Conservation (phyloP, 2,113 vertebrate genomes). For the Hippocampus comes region DNA sequence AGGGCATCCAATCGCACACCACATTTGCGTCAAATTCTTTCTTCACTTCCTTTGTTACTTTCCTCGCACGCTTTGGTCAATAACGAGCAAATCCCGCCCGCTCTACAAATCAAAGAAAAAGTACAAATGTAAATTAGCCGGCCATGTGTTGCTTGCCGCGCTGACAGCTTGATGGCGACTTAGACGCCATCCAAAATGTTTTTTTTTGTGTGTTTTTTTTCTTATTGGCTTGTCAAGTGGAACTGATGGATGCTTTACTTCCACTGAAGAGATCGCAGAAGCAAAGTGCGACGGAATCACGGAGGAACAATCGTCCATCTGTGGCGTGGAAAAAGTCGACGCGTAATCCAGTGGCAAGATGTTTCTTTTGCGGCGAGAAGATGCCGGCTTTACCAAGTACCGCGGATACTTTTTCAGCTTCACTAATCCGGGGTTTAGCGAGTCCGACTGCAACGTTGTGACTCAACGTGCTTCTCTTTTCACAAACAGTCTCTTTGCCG, state of each 20-base stretch:
- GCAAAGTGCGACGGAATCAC: background rate
- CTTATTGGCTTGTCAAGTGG: conserved; percentile 33
- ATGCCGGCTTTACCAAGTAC: conserved; percentile 57
- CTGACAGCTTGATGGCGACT: conserved; percentile 43
- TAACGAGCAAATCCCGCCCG: background rate
- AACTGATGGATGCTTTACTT: conserved; percentile 28
- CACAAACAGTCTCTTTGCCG: conserved; percentile 16
- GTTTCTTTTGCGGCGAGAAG: conserved; percentile 69
- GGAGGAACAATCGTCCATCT: conserved; percentile 58
- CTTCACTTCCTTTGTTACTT: background rate
- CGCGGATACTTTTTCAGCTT: conserved; percentile 49
- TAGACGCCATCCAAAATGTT: conserved; percentile 39
- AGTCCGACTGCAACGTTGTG: conserved; percentile 47
- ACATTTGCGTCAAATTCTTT: background rate
- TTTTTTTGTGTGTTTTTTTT: background rate
- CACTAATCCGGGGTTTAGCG: conserved; percentile 57
- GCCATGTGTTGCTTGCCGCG: conserved; percentile 28
- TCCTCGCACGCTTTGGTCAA: background rate
- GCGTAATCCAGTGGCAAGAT: conserved; percentile 72
- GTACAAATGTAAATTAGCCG: background rate
- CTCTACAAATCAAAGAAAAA: conserved; percentile 2
- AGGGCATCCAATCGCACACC: conserved; percentile 5
- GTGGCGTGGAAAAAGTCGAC: conserved; percentile 57
- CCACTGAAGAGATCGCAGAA: conserved; percentile 11
- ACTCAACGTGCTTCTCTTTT: conserved; percentile 18